Base-by-base conservation (phyloP, 2,888 invertebrate genomes). In the Aethes cnicana region DNA sequence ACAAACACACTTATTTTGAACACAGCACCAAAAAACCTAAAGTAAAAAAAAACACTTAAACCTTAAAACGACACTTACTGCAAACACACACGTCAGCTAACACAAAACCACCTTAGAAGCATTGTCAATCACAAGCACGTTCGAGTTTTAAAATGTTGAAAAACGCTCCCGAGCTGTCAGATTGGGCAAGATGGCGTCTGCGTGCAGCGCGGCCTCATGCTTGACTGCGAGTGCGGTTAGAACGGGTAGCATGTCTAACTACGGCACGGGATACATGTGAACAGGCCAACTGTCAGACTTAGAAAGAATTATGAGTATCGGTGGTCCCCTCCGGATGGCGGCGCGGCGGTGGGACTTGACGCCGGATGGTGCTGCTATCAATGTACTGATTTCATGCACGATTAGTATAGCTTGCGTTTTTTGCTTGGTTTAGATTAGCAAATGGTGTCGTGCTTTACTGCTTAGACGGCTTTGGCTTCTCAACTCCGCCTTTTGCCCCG, bases 281-380 rank as follows among this genome's bases (percentile, higher is more conserved):
- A 72, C 74, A 64, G 66, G 57, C 47, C 77, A 80, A 74, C 84
- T 88, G 89, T 89, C 88, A 88, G 74, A 50, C 61, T 72, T 74
- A 67, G 82, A 88, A 86, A 89, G 88, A 89, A 89, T 88, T 89
- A 89, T 88, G 87, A 76, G 78, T 74, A 59, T 57, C 56, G 60
- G 59, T 57, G 61, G 59, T 43, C 83, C 80, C 77, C 82, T 78
- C 79, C 83, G 88, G 88, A 87, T 71, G 71, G 63, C 56, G 63
- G 67, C 64, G 70, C 64, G 70, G 75, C 62, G 69, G 68, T 67
- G 64, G 63, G 64, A 59, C 53, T 57, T 48, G 42, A 35, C 35
- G 43, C 43, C 50, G 50, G 50, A 50, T 42, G 41, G 16, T 16
- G 44, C 17, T 16, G 23, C 23, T 36, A 28, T 35, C 33, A 33